A percentile compares a stretch with the other conserved stretches of the same genome.
Conservation (phyloP, 2,113 vertebrate species). For the Gopherus flavomarginatus region DNA sequence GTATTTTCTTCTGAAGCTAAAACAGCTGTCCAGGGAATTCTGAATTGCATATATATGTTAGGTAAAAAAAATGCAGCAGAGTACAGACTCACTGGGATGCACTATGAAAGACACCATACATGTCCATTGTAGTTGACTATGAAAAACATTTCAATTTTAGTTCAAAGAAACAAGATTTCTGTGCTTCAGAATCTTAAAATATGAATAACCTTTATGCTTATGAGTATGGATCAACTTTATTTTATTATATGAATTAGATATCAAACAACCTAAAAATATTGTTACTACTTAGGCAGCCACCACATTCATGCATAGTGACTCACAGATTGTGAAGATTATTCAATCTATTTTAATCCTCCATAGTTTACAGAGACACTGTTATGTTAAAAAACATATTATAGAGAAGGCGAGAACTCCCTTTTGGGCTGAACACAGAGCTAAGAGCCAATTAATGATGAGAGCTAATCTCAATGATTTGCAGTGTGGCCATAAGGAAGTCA, state of each 20-base stretch:
- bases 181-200: not conserved
- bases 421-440: not conserved
- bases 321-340: not conserved
- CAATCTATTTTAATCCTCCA: not conserved
- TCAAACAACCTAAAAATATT: not conserved
- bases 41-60: rapidly evolving
- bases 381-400: rapidly evolving
- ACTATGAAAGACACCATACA: not conserved
- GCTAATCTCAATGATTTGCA: not conserved
- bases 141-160: not conserved
- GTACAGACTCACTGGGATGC: not conserved
- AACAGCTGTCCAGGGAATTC: not conserved
- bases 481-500: not conserved
- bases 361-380: not conserved
- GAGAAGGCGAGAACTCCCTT: not conserved
- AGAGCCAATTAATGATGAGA: not conserved
- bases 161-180: not conserved
- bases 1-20: not conserved
- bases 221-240: not conserved
- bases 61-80: not conserved
- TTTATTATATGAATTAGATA: not conserved
- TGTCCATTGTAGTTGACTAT: not conserved
- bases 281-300: rapidly evolving
- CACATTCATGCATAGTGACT: not conserved
- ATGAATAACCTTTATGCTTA: not conserved